Evolutionary conservation across 2,113 vertebrate genomes (phyloP).

Genomic region (Oenanthe oenanthe): DNA sequence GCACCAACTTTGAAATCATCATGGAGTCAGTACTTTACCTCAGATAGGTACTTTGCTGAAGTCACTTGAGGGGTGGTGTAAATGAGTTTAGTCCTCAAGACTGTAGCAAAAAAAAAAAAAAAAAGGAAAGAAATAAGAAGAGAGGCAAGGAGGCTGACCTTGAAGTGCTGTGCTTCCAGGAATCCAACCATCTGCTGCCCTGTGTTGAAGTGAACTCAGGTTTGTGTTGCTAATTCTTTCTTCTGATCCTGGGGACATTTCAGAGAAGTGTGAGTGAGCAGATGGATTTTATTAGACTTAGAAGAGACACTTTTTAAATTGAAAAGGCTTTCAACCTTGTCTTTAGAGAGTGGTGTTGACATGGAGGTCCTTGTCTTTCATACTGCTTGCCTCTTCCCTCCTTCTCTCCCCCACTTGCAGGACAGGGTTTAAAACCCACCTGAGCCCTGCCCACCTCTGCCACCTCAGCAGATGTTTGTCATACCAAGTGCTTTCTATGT

Average conservation of each 20-base stretch:
- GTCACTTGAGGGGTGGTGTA: neutral
- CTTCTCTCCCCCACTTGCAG: neutral
- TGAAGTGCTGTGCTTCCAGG: neutral
- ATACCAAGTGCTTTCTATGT: neutral
- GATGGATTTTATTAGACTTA: constrained; percentile 23
- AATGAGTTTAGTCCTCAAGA: neutral
- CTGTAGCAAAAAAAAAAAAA: neutral
- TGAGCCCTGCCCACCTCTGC: neutral
- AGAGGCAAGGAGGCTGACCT: neutral
- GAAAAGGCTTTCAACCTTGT: neutral
- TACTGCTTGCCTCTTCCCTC: neutral
- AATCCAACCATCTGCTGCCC: neutral
- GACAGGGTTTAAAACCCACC: neutral
- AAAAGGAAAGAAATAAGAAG: rapidly evolving
- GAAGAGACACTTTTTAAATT: neutral
- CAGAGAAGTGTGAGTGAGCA: neutral
- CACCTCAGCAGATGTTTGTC: neutral
- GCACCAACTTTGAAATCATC: rapidly evolving
- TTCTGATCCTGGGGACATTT: neutral
- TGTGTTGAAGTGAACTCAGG: neutral
- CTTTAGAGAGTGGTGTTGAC: neutral
- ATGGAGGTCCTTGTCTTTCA: neutral
- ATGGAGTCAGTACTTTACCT: neutral
- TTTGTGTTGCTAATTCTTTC: neutral
- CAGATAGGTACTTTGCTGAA: neutral